Evolutionary conservation across 2,888 invertebrate genomes (phyloP).

Genomic region (Tetragonula carbonaria): DNA sequence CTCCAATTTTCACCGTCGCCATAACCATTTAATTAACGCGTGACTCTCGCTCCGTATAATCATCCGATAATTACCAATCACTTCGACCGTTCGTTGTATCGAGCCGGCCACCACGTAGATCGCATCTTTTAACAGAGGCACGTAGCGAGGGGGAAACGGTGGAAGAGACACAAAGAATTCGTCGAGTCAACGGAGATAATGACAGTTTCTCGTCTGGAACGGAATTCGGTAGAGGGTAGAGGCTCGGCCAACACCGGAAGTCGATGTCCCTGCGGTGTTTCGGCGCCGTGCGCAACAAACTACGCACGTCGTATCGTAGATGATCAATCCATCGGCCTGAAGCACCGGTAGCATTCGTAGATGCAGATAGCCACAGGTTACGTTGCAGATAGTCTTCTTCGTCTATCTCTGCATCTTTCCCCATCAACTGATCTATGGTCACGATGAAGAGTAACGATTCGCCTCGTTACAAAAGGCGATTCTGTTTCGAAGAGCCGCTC

Average conservation of each 20-base stretch:
- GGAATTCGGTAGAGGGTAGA: conserved; percentile 48
- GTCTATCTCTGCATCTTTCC: conserved; percentile 1
- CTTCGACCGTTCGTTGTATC: conserved; percentile 20
- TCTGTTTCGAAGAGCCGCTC: conserved; percentile 50
- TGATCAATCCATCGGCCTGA: conserved; percentile 58
- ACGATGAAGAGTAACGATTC: conserved; percentile 70
- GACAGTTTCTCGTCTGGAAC: conserved; percentile 60
- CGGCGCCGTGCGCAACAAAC: conserved; percentile 47
- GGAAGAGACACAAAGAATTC: conserved; percentile 51
- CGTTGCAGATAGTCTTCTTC: conserved; percentile 40
- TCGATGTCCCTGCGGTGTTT: conserved; percentile 57
- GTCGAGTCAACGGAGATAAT: conserved; percentile 74
- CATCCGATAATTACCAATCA: conserved; percentile 46
- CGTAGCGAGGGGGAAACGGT: conserved; percentile 3
- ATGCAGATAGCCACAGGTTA: conserved; percentile 73
- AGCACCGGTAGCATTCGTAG: conserved; percentile 71
- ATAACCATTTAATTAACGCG: conserved; percentile 26
- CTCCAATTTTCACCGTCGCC: background rate
- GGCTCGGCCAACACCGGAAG: conserved; percentile 66
- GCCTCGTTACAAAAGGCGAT: conserved; percentile 68
- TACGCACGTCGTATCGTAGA: conserved; percentile 46
- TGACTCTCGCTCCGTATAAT: conserved; percentile 26
- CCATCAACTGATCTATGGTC: background rate
- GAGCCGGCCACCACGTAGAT: background rate
- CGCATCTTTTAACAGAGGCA: conserved; percentile 26